phyloP scores from a whole-genome alignment of 92 coral and sea anemone species.

The Zoanthus sociatus region DNA sequence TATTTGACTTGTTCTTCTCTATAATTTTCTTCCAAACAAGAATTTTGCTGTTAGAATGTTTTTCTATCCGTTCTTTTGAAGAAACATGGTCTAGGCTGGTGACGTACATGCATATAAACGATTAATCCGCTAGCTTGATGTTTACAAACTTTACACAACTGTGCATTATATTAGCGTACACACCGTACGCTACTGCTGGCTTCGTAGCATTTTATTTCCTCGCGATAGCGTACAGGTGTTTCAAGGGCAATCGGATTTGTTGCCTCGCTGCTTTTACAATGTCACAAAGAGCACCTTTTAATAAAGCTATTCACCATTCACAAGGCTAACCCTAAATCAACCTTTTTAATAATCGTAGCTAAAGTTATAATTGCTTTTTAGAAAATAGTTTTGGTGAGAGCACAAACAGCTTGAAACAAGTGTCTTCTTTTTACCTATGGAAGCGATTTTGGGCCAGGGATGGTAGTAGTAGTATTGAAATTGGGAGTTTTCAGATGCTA shows the following conservation, averaged over 20 bases:
- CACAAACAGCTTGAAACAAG: too few species aligned
- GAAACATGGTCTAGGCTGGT: slow-evolving; percentile 7
- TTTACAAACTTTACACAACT: slow-evolving; percentile 44
- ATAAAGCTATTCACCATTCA: too few species aligned
- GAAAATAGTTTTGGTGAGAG: too few species aligned
- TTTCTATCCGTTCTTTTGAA: slow-evolving; percentile 47
- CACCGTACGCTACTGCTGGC: slow-evolving; percentile 51
- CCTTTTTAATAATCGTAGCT: too few species aligned
- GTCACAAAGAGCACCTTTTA: too few species aligned
- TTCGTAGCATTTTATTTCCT: slow-evolving; percentile 32
- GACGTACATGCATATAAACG: slow-evolving; percentile 47
- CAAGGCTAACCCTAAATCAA: too few species aligned
- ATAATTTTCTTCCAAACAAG: not conserved
- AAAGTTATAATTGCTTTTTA: too few species aligned
- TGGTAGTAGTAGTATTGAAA: not conserved
- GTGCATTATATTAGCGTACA: slow-evolving; percentile 43
- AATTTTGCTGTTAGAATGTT: slow-evolving; percentile 24
- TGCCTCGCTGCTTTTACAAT: too few species aligned
- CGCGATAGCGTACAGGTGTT: too few species aligned
- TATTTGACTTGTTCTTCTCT: slow-evolving; percentile 10
- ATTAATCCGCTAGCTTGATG: slow-evolving; percentile 14
- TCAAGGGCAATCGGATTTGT: too few species aligned
- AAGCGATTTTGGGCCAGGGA: too few species aligned
- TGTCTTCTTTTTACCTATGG: too few species aligned
- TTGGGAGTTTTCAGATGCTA: not conserved